phyloP scores from a whole-genome alignment of 2,113 vertebrate genomes.

The Alces alces region DNA sequence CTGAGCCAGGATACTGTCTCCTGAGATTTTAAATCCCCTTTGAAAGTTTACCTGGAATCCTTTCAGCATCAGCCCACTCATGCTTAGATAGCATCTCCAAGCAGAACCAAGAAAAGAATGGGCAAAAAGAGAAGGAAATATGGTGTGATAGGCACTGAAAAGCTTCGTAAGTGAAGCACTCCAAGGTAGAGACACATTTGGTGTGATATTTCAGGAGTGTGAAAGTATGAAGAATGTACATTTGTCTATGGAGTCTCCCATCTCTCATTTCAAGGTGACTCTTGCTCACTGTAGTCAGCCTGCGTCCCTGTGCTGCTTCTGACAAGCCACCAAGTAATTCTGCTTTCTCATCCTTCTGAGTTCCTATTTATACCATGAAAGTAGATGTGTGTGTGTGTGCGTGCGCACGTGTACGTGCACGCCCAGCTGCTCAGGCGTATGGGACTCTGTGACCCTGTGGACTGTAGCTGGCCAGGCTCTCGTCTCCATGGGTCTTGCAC shows the following conservation, averaged over 20 bases:
- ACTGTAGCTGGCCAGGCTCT: background rate
- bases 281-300: background rate
- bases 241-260: background rate
- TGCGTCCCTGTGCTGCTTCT: accelerated
- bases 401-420: accelerated
- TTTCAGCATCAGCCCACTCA: background rate
- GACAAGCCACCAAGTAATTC: background rate
- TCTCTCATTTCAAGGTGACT: background rate
- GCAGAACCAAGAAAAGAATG: background rate
- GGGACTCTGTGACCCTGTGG: background rate
- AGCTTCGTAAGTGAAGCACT: accelerated
- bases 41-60: background rate
- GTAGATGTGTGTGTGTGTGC: background rate
- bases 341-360: background rate
- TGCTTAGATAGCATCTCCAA: background rate
- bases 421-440: background rate
- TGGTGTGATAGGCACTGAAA: background rate
- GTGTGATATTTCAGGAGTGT: background rate
- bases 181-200: background rate
- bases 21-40: background rate
- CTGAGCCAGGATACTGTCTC: background rate
- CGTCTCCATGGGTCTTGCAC: background rate
- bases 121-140: background rate
- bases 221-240: background rate
- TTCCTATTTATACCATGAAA: background rate